phyloP scores from a whole-genome alignment of 2,888 invertebrate species.

The Mactromeris polynyma region DNA sequence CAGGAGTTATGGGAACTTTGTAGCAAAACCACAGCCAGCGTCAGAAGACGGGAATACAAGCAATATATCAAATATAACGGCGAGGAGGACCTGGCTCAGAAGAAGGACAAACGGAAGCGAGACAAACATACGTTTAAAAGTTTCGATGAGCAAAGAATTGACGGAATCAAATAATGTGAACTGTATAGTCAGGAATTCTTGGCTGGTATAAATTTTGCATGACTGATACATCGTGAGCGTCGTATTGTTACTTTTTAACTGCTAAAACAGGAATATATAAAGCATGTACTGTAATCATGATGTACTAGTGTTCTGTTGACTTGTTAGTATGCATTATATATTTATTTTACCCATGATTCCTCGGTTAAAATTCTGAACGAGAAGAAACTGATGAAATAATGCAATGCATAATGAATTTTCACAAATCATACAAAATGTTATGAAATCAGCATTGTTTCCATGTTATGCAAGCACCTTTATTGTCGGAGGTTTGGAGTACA shows the following conservation, averaged over 20 bases:
- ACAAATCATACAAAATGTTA: no score
- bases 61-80: constrained; percentile 29
- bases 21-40: constrained; percentile 21
- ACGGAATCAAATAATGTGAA: neutral
- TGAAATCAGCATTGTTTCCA: no score
- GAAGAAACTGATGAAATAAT: neutral
- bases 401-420: no score
- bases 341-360: neutral
- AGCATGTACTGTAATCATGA: no score
- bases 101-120: constrained; percentile 23
- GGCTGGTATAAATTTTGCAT: neutral
- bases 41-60: constrained; percentile 47
- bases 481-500: neutral
- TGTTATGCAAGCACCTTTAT: neutral
- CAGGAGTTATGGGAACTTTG: constrained; percentile 54
- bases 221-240: neutral
- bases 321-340: no score
- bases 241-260: no score
- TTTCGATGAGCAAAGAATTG: neutral
- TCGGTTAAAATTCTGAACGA: neutral
- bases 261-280: no score
- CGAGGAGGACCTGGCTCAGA: constrained; percentile 27
- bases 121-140: constrained; percentile 25
- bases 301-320: no score
- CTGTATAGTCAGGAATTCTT: neutral